Evolutionary conservation across 1,140 invertebrate species (phyloP), one percentile per base, ranked within the genome.

Genomic region (Eriocheir sinensis): DNA sequence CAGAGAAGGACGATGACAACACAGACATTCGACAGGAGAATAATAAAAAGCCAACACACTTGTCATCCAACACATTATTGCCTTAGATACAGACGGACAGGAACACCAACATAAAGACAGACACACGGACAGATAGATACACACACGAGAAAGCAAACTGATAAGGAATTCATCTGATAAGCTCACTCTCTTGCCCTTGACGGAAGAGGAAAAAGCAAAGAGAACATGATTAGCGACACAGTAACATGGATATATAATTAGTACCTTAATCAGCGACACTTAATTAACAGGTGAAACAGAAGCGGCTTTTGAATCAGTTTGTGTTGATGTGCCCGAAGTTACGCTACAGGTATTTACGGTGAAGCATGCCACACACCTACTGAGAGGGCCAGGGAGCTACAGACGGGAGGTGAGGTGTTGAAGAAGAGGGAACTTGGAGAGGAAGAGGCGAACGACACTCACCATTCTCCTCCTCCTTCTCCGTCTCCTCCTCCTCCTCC

Each of bases 401-500:
- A 21, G 48, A 53, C 48, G 2, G 48, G 21, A 72, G 60, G n/a
- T 72, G 60, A 72, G 60, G 60, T 72, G 60, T 72, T 72, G 60
- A 72, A 72, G 60, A 72, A 72, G 60, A n/a, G 60, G 27, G 60
- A 72, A 72, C 21, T 21, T n/a, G 60, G 60, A 72, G 60, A n/a
- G 60, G 60, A 72, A 72, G 60, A 72, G 60, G 60, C 60, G 60
- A 72, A 72, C 6, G 32, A 53, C 41, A 89, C 88, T 89, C 27
- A 89, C 88, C 88, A 53, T 89, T 38, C n/a, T 53, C 88, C 41
- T 89, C 88, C 41, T 89, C 88, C 41, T 89, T 44, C 41, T 89
- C 88, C 41, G 48, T 44, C 41, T 89, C n/a, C 32, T 40, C 36
- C 44, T 91, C 41, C 36, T 41, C 72, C 44, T 60, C 89, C 27